phyloP scores from a whole-genome alignment of 1,140 invertebrate species.

The Papilio machaon region DNA sequence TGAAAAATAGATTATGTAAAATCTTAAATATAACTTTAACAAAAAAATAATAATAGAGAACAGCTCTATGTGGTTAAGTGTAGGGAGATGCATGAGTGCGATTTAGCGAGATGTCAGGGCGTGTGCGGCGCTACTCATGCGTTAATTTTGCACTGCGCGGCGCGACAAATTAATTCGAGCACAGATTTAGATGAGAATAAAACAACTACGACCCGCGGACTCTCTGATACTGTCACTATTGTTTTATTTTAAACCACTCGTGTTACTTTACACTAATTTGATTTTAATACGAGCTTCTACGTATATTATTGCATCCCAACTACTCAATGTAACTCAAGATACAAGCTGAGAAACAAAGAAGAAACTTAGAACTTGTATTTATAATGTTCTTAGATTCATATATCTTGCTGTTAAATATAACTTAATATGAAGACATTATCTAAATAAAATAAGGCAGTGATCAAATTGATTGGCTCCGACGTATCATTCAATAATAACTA shows the following conservation, averaged over 20 bases:
- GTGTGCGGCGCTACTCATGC: slow-evolving; percentile 69
- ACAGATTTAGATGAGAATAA: slow-evolving; percentile 68
- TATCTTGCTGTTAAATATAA: neutral
- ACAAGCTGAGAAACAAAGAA: no score
- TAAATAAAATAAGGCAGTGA: slow-evolving; percentile 43
- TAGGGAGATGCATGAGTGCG: slow-evolving; percentile 62
- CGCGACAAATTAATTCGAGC: slow-evolving; percentile 76
- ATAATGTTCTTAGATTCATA: neutral
- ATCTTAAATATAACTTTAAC: no score
- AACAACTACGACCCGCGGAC: slow-evolving; percentile 47
- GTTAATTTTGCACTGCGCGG: slow-evolving; percentile 66
- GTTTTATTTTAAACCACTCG: neutral
- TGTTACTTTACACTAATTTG: neutral
- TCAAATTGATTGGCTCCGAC: slow-evolving; percentile 63
- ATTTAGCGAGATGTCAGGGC: slow-evolving; percentile 73
- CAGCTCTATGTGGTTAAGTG: slow-evolving; percentile 52
- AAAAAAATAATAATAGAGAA: slow-evolving; percentile 26
- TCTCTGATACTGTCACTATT: slow-evolving; percentile 34
- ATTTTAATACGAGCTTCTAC: neutral
- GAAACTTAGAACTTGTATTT: no score
- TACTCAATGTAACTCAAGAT: no score
- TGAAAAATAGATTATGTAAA: no score
- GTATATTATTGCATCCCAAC: no score
- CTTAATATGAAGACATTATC: neutral
- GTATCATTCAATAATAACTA: slow-evolving; percentile 61